Evolutionary conservation across 1,140 invertebrate species (phyloP).

Genomic region (Drosophila rufa): DNA sequence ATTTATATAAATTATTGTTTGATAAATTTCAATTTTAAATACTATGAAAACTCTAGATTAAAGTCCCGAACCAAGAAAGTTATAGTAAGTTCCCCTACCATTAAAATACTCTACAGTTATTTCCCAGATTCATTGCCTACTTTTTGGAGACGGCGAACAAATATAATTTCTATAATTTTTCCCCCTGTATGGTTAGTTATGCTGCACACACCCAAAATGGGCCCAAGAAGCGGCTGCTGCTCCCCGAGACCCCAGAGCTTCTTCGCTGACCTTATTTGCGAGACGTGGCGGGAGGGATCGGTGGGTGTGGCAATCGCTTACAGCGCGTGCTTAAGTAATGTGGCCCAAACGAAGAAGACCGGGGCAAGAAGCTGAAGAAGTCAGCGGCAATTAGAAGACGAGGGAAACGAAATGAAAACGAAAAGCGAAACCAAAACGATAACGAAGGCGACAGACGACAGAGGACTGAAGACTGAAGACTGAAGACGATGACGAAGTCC

Average conservation of each 20-base stretch:
- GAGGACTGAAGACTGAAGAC: slow-evolving; percentile 9
- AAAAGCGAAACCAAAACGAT: slow-evolving; percentile 20
- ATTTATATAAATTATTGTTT: not conserved
- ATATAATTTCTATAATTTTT: not conserved
- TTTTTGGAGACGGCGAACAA: not conserved
- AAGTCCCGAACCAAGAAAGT: too few species aligned
- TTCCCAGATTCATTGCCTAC: not conserved
- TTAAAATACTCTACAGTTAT: not conserved
- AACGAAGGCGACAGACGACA: slow-evolving; percentile 26
- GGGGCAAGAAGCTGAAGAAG: slow-evolving; percentile 35
- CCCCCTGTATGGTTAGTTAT: not conserved
- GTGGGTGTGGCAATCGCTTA: slow-evolving; percentile 41
- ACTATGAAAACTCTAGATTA: too few species aligned
- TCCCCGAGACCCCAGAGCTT: slow-evolving; percentile 11
- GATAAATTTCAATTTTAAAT: too few species aligned
- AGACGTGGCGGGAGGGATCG: not conserved
- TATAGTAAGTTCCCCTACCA: not conserved
- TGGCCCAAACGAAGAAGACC: slow-evolving; percentile 41
- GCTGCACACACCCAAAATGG: slow-evolving; percentile 24
- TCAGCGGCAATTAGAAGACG: slow-evolving; percentile 75
- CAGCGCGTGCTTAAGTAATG: slow-evolving; percentile 77
- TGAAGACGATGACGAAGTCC: slow-evolving; percentile 32
- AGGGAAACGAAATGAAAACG: slow-evolving; percentile 36
- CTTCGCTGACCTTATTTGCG: slow-evolving; percentile 50
- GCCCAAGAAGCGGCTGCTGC: slow-evolving; percentile 18